phyloP scores from a whole-genome alignment of 2,113 vertebrate species.

The Cynoglossus semilaevis region DNA sequence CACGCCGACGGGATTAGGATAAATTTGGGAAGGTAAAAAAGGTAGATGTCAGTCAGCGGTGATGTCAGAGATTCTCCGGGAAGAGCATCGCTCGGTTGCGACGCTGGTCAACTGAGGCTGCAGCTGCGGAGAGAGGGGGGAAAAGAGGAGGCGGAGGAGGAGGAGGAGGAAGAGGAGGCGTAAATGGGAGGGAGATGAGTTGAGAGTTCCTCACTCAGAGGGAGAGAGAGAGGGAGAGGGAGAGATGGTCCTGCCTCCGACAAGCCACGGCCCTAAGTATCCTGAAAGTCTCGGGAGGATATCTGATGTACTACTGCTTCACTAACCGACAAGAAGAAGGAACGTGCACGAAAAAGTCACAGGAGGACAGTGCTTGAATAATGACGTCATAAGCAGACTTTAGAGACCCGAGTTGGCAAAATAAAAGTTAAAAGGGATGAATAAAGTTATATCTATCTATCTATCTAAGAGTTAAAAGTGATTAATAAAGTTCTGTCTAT shows the following conservation, averaged over 20 bases:
- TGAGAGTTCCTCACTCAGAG: constrained; percentile 9
- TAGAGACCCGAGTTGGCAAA: no score
- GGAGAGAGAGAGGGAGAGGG: constrained; percentile 4
- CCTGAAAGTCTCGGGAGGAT: no score
- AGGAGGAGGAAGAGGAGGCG: not conserved
- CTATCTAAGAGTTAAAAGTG: no score
- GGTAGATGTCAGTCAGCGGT: not conserved
- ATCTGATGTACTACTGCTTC: no score
- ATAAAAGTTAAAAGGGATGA: no score
- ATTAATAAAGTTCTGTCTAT: no score
- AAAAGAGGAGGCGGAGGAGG: not conserved
- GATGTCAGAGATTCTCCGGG: not conserved
- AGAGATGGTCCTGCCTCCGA: not conserved
- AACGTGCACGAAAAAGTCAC: no score
- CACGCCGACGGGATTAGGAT: not conserved
- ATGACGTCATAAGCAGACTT: no score
- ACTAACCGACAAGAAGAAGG: no score
- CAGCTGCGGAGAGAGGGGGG: constrained; percentile 36
- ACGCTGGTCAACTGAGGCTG: constrained; percentile 74
- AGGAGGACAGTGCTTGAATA: no score
- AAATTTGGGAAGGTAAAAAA: not conserved
- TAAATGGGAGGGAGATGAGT: constrained; percentile 18
- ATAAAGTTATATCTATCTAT: no score
- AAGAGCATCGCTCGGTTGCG: constrained; percentile 76
- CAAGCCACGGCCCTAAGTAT: no score